Evolutionary conservation across 2,113 vertebrate genomes (phyloP), one percentile per base, ranked within the genome.

Genomic region (Podarcis raffonei): DNA sequence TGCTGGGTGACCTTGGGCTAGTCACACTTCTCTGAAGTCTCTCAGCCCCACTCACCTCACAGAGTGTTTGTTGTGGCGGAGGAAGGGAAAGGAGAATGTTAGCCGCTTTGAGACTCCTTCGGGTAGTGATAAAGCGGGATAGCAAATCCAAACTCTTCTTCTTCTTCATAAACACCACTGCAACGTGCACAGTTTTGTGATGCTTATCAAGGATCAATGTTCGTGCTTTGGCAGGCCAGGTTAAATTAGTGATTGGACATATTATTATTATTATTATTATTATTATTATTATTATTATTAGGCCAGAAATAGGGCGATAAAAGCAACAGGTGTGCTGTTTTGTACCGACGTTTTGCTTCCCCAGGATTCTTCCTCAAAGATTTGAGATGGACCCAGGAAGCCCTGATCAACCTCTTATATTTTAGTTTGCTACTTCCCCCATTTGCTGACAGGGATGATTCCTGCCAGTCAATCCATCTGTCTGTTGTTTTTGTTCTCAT

Each of bases 171-270:
- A 27, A 5, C 30, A 48, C 20, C 57, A 20, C 13, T 82, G n/a
- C 25, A 84, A 18, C 11, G 66, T 65, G 66, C 81, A 0, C 0
- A 1, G 4, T 23, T 4, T 3, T 0, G 59, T 42, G 81, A 13
- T 81, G 62, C 23, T 84, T 27, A 81, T 39, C 11, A 16, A 5
- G 15, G 2, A 0, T 71, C 78, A 90, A 86, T 20, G 0, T 59
- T 90, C 83, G 25, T 22, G 0, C 2, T 25, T 68, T 62, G 30
- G 53, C 9, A 62, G 53, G 16, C 6, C 79, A n/a, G 13, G 8
- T 32, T 5, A 81, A 62, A 59, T 62, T 7, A 35, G 13, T 32
- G 3, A 20, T 27, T 12, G 30, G 30, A 4, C 15, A 4, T 74
- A 37, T n/a, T 72, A n/a, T 72, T 66, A 6, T 18, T 22, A 25